Base-by-base conservation (phyloP, 64 coral and sea anemone genomes). In the Actinia tenebrosa region DNA sequence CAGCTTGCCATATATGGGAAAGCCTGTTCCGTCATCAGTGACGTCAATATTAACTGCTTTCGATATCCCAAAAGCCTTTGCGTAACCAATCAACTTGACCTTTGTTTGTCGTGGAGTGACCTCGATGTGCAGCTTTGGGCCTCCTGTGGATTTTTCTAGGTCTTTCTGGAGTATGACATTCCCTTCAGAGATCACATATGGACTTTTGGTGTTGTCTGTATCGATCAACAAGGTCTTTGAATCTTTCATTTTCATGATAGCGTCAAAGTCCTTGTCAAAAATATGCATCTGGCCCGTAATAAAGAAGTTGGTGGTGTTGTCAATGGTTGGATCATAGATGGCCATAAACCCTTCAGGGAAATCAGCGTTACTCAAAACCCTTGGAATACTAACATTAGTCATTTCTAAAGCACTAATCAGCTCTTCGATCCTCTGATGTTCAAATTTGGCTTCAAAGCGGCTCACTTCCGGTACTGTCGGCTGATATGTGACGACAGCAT, bases 1-100 rank as follows among this genome's bases (percentile, higher is more conserved):
- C 16, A 99, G 82, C 47, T 92, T 95, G 19, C 97, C 97, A 63
- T 69, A 79, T 6, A 99, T 54, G 17, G 94, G 83, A 86, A 99
- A 99, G 23, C 91, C 90, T 22, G 97, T 99, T 14, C 97, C 97
- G n/a, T 87, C 19, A 19, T 90, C 89, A 22, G 97, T 80, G 63
- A 99, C 88, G 56, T 99, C 94, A 53, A 99, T 88, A 44, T 95
- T 85, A 0, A 92, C 94, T 53, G 72, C 80, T 3, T 93, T 81
- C 3, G 89, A 86, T n/a, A 92, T 44, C 27, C 97, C 97, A 44
- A 95, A 82, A 68, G 92, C 87, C 60, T 83, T 95, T 37, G 97
- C 93, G 56, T 90, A 99, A 1, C 90, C 89, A 17, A 91, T 54
- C 5, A 99, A 63, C 53, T 93, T 95, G 56, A 89, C 88, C 42